Evolutionary conservation across 1,140 invertebrate species (phyloP).

Genomic region (Argopecten irradians): DNA sequence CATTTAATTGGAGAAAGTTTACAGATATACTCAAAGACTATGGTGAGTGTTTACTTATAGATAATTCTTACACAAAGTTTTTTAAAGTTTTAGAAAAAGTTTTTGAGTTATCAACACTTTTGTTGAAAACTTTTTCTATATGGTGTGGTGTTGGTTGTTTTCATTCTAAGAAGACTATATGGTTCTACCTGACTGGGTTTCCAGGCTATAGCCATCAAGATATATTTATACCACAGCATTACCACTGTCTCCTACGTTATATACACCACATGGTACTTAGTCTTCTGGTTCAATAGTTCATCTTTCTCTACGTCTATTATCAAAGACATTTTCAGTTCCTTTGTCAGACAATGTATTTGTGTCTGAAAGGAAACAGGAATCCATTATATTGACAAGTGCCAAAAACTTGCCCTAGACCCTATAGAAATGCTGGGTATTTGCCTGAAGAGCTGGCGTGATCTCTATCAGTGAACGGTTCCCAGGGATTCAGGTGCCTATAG

Average conservation of each 20-base stretch:
- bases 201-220: not conserved
- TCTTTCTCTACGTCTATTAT: not conserved
- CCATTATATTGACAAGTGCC: conserved; percentile 5
- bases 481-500: conserved; percentile 1
- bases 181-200: conserved; percentile 2
- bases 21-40: conserved; percentile 11
- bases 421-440: conserved; percentile 6
- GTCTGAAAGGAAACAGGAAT: not conserved
- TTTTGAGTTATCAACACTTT: not conserved
- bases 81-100: not conserved
- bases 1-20: conserved; percentile 17
- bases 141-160: not conserved
- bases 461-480: not conserved
- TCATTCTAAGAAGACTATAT: not conserved
- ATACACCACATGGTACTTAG: not conserved
- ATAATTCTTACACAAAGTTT: not conserved
- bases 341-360: not conserved
- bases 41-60: not conserved
- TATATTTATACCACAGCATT: not conserved
- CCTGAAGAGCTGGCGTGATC: not conserved
- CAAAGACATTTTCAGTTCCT: not conserved
- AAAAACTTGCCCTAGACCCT: not conserved
- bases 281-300: conserved; percentile 21
- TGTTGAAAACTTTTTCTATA: not conserved
- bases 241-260: not conserved